Conservation (phyloP, 2,888 invertebrate species). For the Andrena hattorfiana region DNA sequence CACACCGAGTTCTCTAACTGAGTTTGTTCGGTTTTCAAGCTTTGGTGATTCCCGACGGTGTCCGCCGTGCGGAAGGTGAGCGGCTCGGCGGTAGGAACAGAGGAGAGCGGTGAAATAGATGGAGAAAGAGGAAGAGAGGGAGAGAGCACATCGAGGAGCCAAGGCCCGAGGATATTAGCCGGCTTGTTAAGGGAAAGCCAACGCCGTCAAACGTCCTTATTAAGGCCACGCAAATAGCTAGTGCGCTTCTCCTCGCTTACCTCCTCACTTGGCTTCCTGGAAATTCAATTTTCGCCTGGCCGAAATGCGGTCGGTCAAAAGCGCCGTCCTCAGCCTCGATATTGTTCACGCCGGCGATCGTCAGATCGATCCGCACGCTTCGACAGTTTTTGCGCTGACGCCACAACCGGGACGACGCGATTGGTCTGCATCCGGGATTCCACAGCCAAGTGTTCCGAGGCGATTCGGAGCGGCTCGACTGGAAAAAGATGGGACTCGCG, state of each 20-base stretch:
- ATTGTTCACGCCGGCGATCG: constrained; percentile 60
- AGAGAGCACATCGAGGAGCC: constrained; percentile 52
- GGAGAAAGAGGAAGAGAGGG: constrained; percentile 23
- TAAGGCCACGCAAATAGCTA: constrained; percentile 79
- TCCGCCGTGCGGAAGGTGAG: constrained; percentile 58
- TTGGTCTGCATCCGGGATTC: not conserved
- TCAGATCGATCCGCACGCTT: constrained; percentile 40
- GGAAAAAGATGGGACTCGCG: not conserved
- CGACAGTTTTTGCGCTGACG: constrained; percentile 44
- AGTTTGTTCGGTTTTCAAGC: constrained; percentile 84
- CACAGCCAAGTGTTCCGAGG: not conserved
- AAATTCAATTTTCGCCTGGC: constrained; percentile 79
- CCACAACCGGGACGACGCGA: not conserved
- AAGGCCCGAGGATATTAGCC: constrained; percentile 80
- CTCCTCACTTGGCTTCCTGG: constrained; percentile 61
- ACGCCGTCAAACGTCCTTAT: constrained; percentile 81
- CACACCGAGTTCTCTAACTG: constrained; percentile 80
- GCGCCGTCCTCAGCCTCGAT: constrained; percentile 68
- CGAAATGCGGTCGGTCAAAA: constrained; percentile 77
- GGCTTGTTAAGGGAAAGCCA: constrained; percentile 80
- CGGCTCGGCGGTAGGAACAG: constrained; percentile 10
- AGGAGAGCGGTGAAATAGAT: constrained; percentile 5
- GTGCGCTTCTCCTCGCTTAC: constrained; percentile 69
- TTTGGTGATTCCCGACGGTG: constrained; percentile 77
- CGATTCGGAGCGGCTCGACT: not conserved